Base-by-base conservation (phyloP, 2,888 invertebrate genomes). In the Xanthostigma xanthostigma region DNA sequence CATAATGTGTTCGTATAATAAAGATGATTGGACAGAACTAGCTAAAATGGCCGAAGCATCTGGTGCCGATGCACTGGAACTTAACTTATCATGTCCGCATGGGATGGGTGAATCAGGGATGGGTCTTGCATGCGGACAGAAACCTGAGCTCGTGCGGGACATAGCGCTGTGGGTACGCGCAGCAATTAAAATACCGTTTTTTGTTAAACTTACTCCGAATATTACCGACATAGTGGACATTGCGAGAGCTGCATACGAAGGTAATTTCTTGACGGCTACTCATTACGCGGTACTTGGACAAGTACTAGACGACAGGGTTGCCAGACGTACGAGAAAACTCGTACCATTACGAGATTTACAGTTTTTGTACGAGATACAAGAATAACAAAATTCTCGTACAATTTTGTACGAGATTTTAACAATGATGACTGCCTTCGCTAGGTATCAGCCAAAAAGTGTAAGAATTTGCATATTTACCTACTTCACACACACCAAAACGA, bases 71-170 rank as follows among this genome's bases (percentile, higher is more conserved):
- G 96, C 93, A 0, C 68, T 98, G 11, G 98, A 98, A 62, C 69
- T 97, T 45, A 98, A 98, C 71, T 68, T 98, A 45, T 96, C 95
- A 0, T 97, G 98, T 65, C 97, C 97, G 0, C 97, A 98, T 66
- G 97, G 97, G 8, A 97, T 98, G 95, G 95, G 94, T 2, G 96
- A 96, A 64, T 81, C 87, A 10, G 96, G 96, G 39, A 97, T 98
- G 97, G 98, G 97, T 0, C 71, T 98, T 46, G 97, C 97, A 42
- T 97, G 97, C 67, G 97, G 97, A 49, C 95, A 96, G 87, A 82
- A 93, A 64, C 87, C 94, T 0, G 79, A 81, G 34, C 66, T 94
- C 51, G 96, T 98, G 2, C 75, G 80, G 55, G 80, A 86, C 53
- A 97, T 98, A 60, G 85, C 94, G 0, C 70, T 75, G 49, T 98